A percentile compares a stretch with the other conserved stretches of the same genome.
phyloP scores from a whole-genome alignment of 1,140 invertebrate species.

The Macrobrachium rosenbergii region DNA sequence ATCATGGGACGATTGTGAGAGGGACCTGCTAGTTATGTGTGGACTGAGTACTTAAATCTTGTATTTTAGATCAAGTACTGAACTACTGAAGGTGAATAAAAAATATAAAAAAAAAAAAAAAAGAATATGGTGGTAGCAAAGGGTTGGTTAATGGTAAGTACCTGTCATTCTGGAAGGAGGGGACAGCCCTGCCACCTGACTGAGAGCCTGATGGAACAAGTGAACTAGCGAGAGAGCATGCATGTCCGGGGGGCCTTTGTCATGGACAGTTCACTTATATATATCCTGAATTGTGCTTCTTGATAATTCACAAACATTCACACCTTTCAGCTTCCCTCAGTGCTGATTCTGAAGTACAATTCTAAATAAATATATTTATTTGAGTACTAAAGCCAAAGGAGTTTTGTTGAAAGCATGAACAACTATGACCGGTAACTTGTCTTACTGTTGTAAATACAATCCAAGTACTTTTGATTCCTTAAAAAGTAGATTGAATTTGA shows the following conservation, averaged over 20 bases:
- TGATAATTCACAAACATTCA: not conserved
- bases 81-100: conserved; percentile 21
- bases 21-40: conserved; percentile 47
- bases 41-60: conserved; percentile 36
- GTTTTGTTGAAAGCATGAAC: not conserved
- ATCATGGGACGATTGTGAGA: conserved; percentile 54
- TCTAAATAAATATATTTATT: not conserved
- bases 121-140: conserved; percentile 16
- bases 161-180: conserved; percentile 33
- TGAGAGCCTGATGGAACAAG: conserved; percentile 62
- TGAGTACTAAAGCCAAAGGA: conserved; percentile 7
- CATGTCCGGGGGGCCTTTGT: conserved; percentile 64
- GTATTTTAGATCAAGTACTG: conserved; percentile 32
- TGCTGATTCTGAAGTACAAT: not conserved
- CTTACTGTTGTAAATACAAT: not conserved
- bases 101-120: not conserved
- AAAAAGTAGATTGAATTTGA: conserved; percentile 26
- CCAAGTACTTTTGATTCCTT: conserved; percentile 8
- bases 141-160: conserved; percentile 25
- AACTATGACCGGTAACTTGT: too few relatives aligned
- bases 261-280: conserved; percentile 46
- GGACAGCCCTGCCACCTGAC: conserved; percentile 59
- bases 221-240: conserved; percentile 65
- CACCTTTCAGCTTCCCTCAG: too few relatives aligned
- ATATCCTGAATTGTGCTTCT: conserved; percentile 38